Evolutionary conservation across 1,140 invertebrate genomes (phyloP).

Genomic region (Cherax destructor): DNA sequence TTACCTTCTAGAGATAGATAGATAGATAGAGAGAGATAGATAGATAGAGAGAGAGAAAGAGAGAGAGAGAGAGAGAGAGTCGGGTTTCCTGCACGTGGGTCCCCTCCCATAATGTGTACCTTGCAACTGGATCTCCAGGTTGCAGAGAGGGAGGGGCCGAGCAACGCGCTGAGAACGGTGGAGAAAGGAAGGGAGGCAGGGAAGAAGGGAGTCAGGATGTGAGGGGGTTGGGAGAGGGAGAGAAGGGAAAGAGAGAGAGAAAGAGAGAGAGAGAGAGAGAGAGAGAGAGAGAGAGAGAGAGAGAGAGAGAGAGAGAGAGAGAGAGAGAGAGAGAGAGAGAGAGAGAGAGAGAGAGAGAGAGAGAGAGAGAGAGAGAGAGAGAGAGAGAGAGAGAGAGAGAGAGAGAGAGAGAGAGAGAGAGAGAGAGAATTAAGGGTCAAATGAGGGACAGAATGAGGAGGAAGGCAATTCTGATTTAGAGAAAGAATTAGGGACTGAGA

Average conservation of each 20-base stretch:
- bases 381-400: background rate
- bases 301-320: background rate
- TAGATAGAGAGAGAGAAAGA: background rate
- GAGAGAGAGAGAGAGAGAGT: constrained; percentile 10
- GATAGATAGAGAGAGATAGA: constrained; percentile 2
- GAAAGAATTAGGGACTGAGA: too few relatives aligned
- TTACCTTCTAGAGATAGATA: background rate
- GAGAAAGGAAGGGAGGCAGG: background rate
- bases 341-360: background rate
- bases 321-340: background rate
- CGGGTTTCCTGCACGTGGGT: constrained; percentile 10
- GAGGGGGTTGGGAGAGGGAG: background rate
- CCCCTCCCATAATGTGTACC: constrained; percentile 40
- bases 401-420: background rate
- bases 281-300: background rate
- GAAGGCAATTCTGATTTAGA: too few relatives aligned
- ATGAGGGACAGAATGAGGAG: too few relatives aligned
- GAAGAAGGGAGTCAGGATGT: background rate
- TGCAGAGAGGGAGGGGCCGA: constrained; percentile 11
- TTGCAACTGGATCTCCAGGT: constrained; percentile 40
- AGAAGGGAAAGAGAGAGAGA: background rate
- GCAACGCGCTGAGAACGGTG: background rate
- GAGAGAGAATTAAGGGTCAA: background rate
- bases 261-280: background rate
- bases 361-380: background rate